Evolutionary conservation across 2,113 vertebrate species (phyloP), one percentile per base, ranked within the genome.

Genomic region (Bombycilla garrulus): DNA sequence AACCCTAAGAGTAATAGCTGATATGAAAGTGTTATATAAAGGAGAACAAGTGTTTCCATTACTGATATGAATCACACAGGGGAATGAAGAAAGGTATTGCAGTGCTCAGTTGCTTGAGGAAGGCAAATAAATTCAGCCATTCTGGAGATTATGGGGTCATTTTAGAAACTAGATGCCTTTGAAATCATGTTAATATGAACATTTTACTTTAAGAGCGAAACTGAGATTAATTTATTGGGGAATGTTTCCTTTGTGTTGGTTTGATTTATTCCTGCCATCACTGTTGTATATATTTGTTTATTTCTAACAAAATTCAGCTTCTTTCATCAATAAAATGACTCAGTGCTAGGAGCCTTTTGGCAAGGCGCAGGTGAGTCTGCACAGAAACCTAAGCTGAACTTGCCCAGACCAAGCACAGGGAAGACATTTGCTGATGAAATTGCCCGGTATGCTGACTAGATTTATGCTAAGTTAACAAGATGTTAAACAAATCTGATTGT

Each of bases 111-210:
- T 90, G 40, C 70, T 70, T 74, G 60, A 81, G 53, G 12, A 93
- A 95, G 82, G 42, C 61, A 77, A 88, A 95, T 90, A 92, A 95
- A 96, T 96, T 57, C 87, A 80, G 23, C 35, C n/a, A 47, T 82
- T 95, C 33, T 83, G 80, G 80, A 83, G 85, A 77, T 92, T 67
- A 81, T 82, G 60, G 29, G 51, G 74, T 81, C 54, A 10, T 87
- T 66, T 42, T 53, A 67, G 70, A 40, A 88, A 81, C 36, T 36
- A 48, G 57, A 54, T 47, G 51, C 28, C 24, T 15, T 53, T 92
- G 91, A 96, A 97, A 95, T 95, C 65, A 74, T 19, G 12, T 7
- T 14, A 70, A 82, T 4, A 4, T 44, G 36, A 86, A 61, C 12
- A 7, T 95, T 93, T 91, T 87, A 93, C 81, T 94, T 91, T 6